Conservation (phyloP, 2,888 invertebrate species). For the Bugulina stolonifera region DNA sequence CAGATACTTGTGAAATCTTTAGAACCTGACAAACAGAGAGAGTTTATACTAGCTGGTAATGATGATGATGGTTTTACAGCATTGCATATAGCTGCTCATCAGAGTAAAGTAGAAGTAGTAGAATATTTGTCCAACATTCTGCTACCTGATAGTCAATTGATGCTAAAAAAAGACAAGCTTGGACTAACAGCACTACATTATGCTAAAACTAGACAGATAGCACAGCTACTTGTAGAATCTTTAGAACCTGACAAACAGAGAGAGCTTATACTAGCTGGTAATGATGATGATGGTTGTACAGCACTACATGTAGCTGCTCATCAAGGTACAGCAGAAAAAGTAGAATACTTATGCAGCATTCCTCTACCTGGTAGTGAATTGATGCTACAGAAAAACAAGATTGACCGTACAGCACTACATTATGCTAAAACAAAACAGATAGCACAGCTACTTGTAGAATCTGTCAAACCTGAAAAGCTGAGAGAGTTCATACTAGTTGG, state of each 20-base stretch:
- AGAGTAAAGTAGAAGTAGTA: no score
- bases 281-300: background rate
- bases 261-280: background rate
- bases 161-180: background rate
- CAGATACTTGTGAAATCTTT: no score
- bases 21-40: no score
- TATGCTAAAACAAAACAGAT: background rate
- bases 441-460: background rate
- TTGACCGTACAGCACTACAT: background rate
- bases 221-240: background rate
- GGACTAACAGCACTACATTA: background rate
- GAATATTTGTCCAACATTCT: no score
- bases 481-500: background rate
- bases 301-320: background rate
- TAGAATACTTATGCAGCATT: background rate
- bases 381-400: background rate
- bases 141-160: no score
- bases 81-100: no score
- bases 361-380: background rate
- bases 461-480: background rate
- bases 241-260: background rate
- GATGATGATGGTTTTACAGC: no score
- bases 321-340: background rate
- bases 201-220: no score
- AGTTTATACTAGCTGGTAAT: no score